Evolutionary conservation across 1,140 invertebrate species (phyloP).

Genomic region (Bemisia tabaci): DNA sequence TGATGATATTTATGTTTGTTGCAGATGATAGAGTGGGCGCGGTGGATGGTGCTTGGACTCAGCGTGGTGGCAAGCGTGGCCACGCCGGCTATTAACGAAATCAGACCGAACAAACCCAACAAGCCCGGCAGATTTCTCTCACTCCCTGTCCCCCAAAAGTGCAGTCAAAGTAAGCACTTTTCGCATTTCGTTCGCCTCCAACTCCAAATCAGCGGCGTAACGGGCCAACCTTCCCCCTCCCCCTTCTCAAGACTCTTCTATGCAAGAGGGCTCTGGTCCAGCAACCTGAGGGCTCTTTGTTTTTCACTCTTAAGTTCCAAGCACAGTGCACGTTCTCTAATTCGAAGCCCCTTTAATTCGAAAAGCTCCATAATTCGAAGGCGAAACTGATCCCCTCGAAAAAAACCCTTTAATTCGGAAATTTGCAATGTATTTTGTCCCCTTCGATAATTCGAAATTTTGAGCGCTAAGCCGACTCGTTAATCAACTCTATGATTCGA

Average conservation of each 20-base stretch:
- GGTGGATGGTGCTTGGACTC: not conserved
- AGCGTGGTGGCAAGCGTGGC: slow-evolving; percentile 8
- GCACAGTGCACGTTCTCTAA: too few relatives aligned
- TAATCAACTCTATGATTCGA: not conserved
- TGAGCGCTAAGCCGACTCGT: not conserved
- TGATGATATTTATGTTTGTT: too few relatives aligned
- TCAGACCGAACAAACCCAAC: slow-evolving; percentile 30
- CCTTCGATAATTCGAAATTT: not conserved
- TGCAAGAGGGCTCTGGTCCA: too few relatives aligned
- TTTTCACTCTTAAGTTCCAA: not conserved
- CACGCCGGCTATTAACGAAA: slow-evolving; percentile 33
- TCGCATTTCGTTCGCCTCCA: too few relatives aligned
- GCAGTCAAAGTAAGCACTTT: slow-evolving; percentile 45
- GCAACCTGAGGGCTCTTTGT: too few relatives aligned
- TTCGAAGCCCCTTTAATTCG: not conserved
- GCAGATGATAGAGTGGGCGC: slow-evolving; percentile 8
- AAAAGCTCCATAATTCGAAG: not conserved
- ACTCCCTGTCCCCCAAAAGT: slow-evolving; percentile 61
- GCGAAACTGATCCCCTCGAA: not conserved
- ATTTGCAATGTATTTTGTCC: not conserved
- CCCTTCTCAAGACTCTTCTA: too few relatives aligned
- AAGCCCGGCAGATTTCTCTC: slow-evolving; percentile 58
- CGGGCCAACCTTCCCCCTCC: too few relatives aligned
- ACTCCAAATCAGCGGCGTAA: too few relatives aligned
- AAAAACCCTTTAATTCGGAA: not conserved